Conservation (phyloP, 2,888 invertebrate species). For the Hydroisotoma schaefferi region DNA sequence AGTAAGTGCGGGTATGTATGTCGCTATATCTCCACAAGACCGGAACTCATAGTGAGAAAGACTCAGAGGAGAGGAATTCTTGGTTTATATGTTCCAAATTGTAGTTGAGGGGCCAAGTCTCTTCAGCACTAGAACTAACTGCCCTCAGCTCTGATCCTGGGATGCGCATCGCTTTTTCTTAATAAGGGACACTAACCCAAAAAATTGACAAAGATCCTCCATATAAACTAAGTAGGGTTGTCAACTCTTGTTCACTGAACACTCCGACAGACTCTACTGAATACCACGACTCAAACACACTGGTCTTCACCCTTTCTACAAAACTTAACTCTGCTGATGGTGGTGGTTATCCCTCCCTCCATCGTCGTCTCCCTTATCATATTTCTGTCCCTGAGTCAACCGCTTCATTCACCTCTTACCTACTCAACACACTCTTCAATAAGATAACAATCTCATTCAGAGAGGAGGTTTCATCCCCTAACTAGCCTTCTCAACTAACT, state of each 20-base stretch:
- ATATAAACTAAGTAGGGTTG: constrained; percentile 1
- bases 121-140: background rate
- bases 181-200: constrained; percentile 9
- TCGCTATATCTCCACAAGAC: background rate
- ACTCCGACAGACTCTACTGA: background rate
- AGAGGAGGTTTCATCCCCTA: too few species aligned
- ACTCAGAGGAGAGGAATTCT: background rate
- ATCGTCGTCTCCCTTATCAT: constrained; percentile 1
- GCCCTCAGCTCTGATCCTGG: background rate
- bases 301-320: background rate
- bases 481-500: too few species aligned
- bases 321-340: background rate
- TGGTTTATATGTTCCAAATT: background rate
- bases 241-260: constrained; percentile 8
- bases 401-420: too few species aligned
- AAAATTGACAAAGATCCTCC: constrained; percentile 4
- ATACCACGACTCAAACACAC: background rate
- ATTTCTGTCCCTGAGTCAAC: too few species aligned
- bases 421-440: too few species aligned
- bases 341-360: constrained; percentile 1
- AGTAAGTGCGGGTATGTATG: background rate
- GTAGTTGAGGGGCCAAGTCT: background rate
- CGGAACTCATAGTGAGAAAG: constrained; percentile 1
- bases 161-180: constrained; percentile 5
- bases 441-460: too few species aligned